These are phyloP conservation scores for Cryptophagus acutangulus DNA, from an alignment of 2,888 invertebrate genomes.

Conservation along the genomic window DNA sequence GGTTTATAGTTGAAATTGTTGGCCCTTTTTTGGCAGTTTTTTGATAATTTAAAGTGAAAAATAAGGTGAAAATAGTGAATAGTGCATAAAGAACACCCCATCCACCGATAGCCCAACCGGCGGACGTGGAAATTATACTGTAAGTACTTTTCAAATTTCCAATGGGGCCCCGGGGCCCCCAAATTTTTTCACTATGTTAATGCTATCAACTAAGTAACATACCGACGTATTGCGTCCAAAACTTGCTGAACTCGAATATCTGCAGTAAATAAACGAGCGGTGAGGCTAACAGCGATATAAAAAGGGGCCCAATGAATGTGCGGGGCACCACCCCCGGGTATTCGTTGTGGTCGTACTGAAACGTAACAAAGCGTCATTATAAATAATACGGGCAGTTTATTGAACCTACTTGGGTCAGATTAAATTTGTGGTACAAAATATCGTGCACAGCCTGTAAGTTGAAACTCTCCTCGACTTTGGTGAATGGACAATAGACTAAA, in stretches of 20 bases:
- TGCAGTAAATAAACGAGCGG: constrained; percentile 69
- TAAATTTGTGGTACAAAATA: constrained; percentile 80
- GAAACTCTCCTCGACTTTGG: constrained; percentile 99
- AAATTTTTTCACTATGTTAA: too few relatives aligned
- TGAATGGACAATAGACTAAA: constrained; percentile 85
- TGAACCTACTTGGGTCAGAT: constrained; percentile 81
- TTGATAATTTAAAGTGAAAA: too few relatives aligned
- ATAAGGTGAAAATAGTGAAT: too few relatives aligned
- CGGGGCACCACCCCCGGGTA: constrained; percentile 98
- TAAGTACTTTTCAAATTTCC: too few relatives aligned
- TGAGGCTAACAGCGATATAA: constrained; percentile 70
- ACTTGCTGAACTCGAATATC: constrained; percentile 70
- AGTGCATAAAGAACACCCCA: too few relatives aligned
- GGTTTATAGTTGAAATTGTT: not conserved
- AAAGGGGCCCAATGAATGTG: constrained; percentile 87
- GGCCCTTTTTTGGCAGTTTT: not conserved
- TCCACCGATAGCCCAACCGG: too few relatives aligned
- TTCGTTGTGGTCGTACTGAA: constrained; percentile 95
- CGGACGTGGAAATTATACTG: too few relatives aligned
- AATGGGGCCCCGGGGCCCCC: too few relatives aligned
- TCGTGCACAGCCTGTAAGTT: constrained; percentile 98
- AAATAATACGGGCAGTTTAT: constrained; percentile 12
- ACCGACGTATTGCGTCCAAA: constrained; percentile 87
- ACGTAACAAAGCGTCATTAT: constrained; percentile 26
- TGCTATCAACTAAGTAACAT: constrained; percentile 44